Conservation (phyloP, 1,140 invertebrate species). For the Lepidurus packardi region DNA sequence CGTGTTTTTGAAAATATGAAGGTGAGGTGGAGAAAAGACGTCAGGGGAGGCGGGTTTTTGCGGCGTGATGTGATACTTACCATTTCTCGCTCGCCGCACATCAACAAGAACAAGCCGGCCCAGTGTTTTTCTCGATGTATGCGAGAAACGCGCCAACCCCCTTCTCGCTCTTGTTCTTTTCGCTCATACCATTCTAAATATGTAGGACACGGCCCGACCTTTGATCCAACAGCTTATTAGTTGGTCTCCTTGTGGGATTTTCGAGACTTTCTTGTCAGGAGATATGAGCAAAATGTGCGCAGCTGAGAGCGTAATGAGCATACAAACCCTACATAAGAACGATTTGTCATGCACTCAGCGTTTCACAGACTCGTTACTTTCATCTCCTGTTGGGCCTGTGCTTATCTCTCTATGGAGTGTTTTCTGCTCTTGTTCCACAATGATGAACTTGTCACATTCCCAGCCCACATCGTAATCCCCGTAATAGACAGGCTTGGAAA, state of each 20-base stretch:
- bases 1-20: too few species aligned
- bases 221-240: background rate
- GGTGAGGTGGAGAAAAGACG: background rate
- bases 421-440: background rate
- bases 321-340: background rate
- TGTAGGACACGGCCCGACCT: background rate
- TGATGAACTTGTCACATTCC: background rate
- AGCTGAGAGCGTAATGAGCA: background rate
- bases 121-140: background rate
- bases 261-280: background rate
- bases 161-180: background rate
- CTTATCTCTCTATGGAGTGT: background rate
- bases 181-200: background rate
- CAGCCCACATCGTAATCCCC: background rate
- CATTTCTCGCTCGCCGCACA: conserved; percentile 20
- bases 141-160: background rate
- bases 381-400: background rate
- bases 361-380: background rate
- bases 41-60: background rate
- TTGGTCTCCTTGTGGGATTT: background rate
- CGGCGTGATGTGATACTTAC: conserved; percentile 1
- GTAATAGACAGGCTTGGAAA: background rate
- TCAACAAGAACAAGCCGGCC: background rate
- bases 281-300: background rate
- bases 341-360: conserved; percentile 11